Conservation (phyloP, 2,888 invertebrate species). For the Coleophora deauratella region DNA sequence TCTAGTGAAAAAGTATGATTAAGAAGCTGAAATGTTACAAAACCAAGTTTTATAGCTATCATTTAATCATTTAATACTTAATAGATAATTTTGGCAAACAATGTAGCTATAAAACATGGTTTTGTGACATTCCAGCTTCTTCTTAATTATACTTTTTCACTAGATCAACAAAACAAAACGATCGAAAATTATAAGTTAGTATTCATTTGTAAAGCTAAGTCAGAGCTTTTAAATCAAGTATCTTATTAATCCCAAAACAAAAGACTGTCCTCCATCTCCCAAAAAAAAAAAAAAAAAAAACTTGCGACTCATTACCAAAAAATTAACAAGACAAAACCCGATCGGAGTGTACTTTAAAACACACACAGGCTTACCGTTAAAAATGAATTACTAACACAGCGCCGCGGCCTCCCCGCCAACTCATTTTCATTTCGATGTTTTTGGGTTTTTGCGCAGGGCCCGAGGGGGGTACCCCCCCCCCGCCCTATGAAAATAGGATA, state of each 20-base stretch:
- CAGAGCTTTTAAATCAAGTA: too few species aligned
- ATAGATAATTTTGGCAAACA: too few species aligned
- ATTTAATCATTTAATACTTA: too few species aligned
- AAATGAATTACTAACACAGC: slow-evolving; percentile 74
- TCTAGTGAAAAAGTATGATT: too few species aligned
- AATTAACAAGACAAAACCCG: slow-evolving; percentile 8
- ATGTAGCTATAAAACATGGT: too few species aligned
- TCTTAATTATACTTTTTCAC: too few species aligned
- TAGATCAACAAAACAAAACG: too few species aligned
- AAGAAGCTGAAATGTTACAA: too few species aligned
- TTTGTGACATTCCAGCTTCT: too few species aligned
- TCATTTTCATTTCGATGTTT: slow-evolving; percentile 76
- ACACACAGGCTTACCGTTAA: slow-evolving; percentile 72
- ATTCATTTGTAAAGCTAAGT: too few species aligned
- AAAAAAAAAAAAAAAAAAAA: not conserved
- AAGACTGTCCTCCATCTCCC: not conserved
- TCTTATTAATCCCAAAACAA: not conserved
- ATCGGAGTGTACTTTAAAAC: slow-evolving; percentile 69
- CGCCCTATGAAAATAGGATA: slow-evolving; percentile 75
- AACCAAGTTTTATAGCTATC: too few species aligned
- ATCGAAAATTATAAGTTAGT: too few species aligned
- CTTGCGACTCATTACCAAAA: not conserved
- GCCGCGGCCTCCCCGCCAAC: slow-evolving; percentile 57
- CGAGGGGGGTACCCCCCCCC: slow-evolving; percentile 33
- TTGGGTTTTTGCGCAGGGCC: slow-evolving; percentile 74